These are phyloP conservation scores for Chloroceryle aenea DNA, from an alignment of 2,113 vertebrate species.

Conservation along the genomic window DNA sequence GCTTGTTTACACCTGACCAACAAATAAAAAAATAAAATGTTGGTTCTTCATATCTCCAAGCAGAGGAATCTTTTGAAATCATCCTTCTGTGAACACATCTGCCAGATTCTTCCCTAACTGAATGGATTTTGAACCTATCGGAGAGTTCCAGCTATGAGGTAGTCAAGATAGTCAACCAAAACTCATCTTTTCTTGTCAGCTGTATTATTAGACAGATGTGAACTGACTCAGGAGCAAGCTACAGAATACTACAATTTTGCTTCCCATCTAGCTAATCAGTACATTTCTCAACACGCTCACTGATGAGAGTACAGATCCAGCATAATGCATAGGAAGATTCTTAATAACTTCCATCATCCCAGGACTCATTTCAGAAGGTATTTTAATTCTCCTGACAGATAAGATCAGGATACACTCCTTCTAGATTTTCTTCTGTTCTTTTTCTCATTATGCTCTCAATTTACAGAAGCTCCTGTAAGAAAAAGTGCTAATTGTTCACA, in stretches of 20 bases:
- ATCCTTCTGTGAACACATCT: neutral
- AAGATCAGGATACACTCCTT: neutral
- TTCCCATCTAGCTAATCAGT: neutral
- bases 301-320: neutral
- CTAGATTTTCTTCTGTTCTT: neutral
- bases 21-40: neutral
- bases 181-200: neutral
- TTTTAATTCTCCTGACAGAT: neutral
- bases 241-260: neutral
- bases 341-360: neutral
- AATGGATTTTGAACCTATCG: neutral
- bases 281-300: neutral
- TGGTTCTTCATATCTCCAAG: neutral
- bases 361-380: neutral
- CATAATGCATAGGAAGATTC: neutral
- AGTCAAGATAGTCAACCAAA: neutral
- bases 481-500: neutral
- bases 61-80: neutral
- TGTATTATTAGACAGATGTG: neutral
- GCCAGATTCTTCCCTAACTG: neutral
- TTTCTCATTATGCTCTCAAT: neutral
- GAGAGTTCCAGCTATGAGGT: neutral
- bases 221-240: neutral
- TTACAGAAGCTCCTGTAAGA: neutral
- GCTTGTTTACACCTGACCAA: neutral